Evolutionary conservation across 1,140 invertebrate genomes (phyloP).

Genomic region (Heliconius himera): DNA sequence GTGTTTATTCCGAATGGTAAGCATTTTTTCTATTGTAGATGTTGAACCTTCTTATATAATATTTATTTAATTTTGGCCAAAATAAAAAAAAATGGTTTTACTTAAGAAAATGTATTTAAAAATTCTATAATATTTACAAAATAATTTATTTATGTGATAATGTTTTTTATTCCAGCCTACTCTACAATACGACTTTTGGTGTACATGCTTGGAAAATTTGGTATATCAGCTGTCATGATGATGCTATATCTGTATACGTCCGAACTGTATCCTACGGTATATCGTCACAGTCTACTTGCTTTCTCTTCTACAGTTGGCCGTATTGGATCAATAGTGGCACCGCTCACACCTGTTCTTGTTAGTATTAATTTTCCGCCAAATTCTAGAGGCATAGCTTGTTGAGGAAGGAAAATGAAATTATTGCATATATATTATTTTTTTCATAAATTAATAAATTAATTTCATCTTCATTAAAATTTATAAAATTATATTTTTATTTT

Average conservation of each 20-base stretch:
- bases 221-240: slow-evolving; percentile 83
- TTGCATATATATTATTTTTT: no score
- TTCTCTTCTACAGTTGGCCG: slow-evolving; percentile 58
- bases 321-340: slow-evolving; percentile 50
- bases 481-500: no score
- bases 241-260: slow-evolving; percentile 85
- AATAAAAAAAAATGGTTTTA: not conserved
- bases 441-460: no score
- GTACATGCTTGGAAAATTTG: slow-evolving; percentile 85
- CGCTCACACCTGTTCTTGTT: slow-evolving; percentile 53
- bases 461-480: no score
- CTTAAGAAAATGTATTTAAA: not conserved
- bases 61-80: not conserved
- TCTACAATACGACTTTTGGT: slow-evolving; percentile 61
- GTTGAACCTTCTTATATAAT: not conserved
- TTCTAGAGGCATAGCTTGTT: no score
- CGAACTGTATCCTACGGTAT: slow-evolving; percentile 85
- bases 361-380: slow-evolving; percentile 23
- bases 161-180: not conserved
- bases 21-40: not conserved
- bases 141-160: not conserved
- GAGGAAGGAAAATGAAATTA: no score
- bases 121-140: not conserved
- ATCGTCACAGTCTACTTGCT: slow-evolving; percentile 82
- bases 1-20: slow-evolving; percentile 84